A percentile compares a stretch with the other conserved stretches of the same genome.
These are phyloP conservation scores for Nemotelus pantherinus DNA, from an alignment of 2,888 invertebrate genomes.

Conservation along the genomic window DNA sequence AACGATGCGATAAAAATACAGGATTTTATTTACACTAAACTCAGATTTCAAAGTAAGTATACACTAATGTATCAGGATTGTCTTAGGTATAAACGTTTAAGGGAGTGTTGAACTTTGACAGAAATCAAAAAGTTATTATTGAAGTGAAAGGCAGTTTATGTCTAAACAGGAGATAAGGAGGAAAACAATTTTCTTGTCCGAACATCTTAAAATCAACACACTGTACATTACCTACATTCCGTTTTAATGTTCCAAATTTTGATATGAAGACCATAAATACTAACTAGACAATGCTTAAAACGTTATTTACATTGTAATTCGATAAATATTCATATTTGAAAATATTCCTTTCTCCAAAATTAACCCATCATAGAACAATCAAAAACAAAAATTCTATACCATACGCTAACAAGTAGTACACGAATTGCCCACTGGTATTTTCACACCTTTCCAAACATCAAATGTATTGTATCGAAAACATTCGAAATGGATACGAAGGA, in stretches of 20 bases:
- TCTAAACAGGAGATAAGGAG: too few species aligned
- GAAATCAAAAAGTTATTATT: too few species aligned
- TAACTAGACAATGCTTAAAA: too few species aligned
- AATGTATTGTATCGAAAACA: background rate
- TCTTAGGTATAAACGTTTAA: slow-evolving; percentile 11
- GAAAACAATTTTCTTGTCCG: too few species aligned
- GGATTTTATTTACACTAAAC: slow-evolving; percentile 30
- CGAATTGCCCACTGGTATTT: slow-evolving; percentile 13
- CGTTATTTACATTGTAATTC: too few species aligned
- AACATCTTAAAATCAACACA: too few species aligned
- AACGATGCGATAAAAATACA: slow-evolving; percentile 13
- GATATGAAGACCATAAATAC: too few species aligned
- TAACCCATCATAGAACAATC: background rate
- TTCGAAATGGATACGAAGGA: background rate
- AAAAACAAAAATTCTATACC: background rate
- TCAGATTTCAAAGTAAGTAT: background rate
- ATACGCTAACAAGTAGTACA: background rate
- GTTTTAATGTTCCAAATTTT: too few species aligned
- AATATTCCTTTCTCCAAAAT: too few species aligned
- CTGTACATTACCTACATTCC: too few species aligned
- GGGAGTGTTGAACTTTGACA: background rate
- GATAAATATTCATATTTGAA: too few species aligned
- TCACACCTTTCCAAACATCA: background rate
- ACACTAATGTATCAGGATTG: slow-evolving; percentile 34
- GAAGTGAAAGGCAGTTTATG: too few species aligned